Evolutionary conservation across 2,797 vertebrate species (phyloP).

Genomic region (Poecilia picta): DNA sequence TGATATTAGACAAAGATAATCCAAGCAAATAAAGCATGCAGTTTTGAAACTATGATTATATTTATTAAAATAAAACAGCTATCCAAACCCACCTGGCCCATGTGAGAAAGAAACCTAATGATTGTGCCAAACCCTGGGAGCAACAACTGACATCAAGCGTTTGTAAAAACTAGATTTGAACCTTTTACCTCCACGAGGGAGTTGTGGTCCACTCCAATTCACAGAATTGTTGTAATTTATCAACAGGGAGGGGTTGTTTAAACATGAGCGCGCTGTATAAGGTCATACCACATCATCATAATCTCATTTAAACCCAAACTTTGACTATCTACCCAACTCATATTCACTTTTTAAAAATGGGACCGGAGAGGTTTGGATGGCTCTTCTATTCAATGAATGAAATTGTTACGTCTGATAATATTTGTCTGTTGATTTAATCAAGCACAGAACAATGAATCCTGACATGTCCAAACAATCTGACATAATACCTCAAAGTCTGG

Average conservation of each 20-base stretch:
- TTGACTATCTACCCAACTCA: background rate
- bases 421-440: background rate
- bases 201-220: background rate
- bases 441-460: background rate
- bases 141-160: background rate
- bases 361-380: background rate
- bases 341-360: background rate
- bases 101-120: background rate
- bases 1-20: background rate
- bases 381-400: background rate
- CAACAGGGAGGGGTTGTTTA: background rate
- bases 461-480: background rate
- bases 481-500: slow-evolving; percentile 7
- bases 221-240: background rate
- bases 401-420: background rate
- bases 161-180: background rate
- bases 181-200: background rate
- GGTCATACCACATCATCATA: background rate
- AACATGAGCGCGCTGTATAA: background rate
- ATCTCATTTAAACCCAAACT: background rate
- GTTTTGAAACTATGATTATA: background rate
- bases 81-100: background rate
- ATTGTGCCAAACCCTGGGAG: background rate
- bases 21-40: background rate
- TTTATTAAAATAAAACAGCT: background rate